A percentile compares a stretch with the other conserved stretches of the same genome.
These are phyloP conservation scores for Xestia sexstrigata DNA, from an alignment of 2,888 invertebrate species.

Conservation along the genomic window DNA sequence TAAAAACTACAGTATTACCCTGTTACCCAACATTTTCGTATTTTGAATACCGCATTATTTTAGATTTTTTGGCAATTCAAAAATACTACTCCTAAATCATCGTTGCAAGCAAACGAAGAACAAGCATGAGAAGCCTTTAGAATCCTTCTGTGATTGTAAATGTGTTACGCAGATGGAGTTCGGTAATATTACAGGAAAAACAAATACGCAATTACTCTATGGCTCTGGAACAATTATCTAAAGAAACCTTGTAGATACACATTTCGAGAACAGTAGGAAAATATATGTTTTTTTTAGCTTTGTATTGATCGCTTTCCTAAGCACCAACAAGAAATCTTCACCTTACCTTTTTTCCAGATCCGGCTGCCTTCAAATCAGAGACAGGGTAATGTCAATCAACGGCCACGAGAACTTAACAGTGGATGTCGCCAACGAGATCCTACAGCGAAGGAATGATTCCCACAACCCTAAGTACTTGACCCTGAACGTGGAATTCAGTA, in stretches of 20 bases:
- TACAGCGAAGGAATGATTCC: conserved; percentile 90
- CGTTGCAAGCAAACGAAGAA: neutral
- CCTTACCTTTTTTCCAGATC: conserved; percentile 86
- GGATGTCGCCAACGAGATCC: conserved; percentile 91
- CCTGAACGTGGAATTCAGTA: conserved; percentile 96
- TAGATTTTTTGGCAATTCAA: neutral
- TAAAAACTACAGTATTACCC: neutral
- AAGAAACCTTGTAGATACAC: neutral
- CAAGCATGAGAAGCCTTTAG: neutral
- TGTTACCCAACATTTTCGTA: neutral
- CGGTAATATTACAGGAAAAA: neutral
- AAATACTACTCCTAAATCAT: neutral
- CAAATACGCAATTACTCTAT: neutral
- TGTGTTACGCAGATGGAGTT: neutral
- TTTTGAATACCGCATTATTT: neutral
- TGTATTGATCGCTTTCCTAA: neutral
- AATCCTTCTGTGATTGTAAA: neutral
- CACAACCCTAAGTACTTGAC: conserved; percentile 92
- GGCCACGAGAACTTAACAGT: conserved; percentile 93
- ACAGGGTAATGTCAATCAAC: conserved; percentile 96
- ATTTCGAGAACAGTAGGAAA: neutral
- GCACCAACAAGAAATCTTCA: neutral
- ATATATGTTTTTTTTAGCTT: neutral
- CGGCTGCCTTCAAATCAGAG: conserved; percentile 94
- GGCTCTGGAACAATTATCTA: neutral